Percentiles rank a stretch among this genome's conserved stretches.
These are phyloP conservation scores for Nomada ferruginata DNA, from an alignment of 2,888 invertebrate genomes.

Conservation along the genomic window DNA sequence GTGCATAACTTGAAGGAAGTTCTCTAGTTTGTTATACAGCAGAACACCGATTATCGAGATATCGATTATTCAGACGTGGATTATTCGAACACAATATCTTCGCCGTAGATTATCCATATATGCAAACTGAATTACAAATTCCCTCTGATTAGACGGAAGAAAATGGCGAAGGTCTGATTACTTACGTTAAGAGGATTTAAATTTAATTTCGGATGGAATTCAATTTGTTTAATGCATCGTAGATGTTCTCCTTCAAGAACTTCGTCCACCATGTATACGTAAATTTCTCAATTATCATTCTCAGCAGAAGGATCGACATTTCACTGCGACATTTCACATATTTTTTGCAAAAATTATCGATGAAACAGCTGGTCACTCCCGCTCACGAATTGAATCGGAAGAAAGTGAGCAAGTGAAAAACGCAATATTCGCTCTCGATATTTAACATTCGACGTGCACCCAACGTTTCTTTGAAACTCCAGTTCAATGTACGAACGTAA, in stretches of 20 bases:
- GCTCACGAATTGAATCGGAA: background rate
- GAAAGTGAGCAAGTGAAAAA: background rate
- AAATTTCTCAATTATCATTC: background rate
- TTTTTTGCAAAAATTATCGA: background rate
- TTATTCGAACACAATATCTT: background rate
- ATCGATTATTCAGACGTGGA: constrained; percentile 4
- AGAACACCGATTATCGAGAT: background rate
- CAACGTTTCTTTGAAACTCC: background rate
- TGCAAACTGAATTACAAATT: background rate
- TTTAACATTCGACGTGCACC: background rate
- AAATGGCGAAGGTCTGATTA: background rate
- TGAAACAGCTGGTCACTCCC: background rate
- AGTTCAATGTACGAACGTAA: background rate
- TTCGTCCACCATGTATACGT: background rate
- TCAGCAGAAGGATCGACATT: background rate
- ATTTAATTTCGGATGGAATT: background rate
- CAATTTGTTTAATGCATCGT: too few relatives aligned
- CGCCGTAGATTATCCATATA: background rate
- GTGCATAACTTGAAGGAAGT: background rate
- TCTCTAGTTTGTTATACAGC: background rate
- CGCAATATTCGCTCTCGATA: background rate
- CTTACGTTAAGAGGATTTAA: background rate
- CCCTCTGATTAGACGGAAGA: background rate
- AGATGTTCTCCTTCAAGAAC: background rate
- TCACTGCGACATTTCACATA: background rate